phyloP scores from a whole-genome alignment of 2,888 invertebrate species.

The Stomorhina lunata region DNA sequence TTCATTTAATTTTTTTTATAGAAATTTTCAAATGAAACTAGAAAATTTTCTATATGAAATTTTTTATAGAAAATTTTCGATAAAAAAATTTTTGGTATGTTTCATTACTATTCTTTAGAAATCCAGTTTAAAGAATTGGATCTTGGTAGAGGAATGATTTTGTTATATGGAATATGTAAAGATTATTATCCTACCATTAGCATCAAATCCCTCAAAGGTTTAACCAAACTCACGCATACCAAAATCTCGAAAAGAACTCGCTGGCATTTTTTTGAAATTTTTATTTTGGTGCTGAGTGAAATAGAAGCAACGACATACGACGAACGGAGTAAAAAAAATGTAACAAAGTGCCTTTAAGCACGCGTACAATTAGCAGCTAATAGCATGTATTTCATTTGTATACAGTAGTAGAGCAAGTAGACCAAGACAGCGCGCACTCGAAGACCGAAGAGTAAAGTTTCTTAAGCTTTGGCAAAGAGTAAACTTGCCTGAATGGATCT shows the following conservation, averaged over 20 bases:
- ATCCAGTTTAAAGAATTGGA: too few relatives aligned
- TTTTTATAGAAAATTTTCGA: too few relatives aligned
- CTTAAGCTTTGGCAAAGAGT: too few relatives aligned
- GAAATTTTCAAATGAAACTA: too few relatives aligned
- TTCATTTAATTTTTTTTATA: too few relatives aligned
- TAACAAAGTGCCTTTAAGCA: conserved; percentile 65
- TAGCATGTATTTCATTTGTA: conserved; percentile 62
- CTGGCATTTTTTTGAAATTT: conserved; percentile 10
- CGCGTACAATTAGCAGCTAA: conserved; percentile 65
- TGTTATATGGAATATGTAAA: too few relatives aligned
- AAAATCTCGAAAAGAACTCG: not conserved
- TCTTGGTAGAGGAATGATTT: too few relatives aligned
- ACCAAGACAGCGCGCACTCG: not conserved
- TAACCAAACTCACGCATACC: not conserved
- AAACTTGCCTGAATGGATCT: not conserved
- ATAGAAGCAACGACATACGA: conserved; percentile 33
- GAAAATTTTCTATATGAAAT: too few relatives aligned
- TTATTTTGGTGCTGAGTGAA: conserved; percentile 7
- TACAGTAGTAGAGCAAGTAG: conserved; percentile 36
- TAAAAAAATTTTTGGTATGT: too few relatives aligned
- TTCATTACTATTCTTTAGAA: too few relatives aligned
- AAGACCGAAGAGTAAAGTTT: not conserved
- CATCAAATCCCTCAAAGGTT: not conserved
- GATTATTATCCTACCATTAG: too few relatives aligned
- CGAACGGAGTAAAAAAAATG: conserved; percentile 7